Evolutionary conservation across 1,140 invertebrate genomes (phyloP), one percentile per base, ranked within the genome.

Genomic region (Pseudoatta argentina): DNA sequence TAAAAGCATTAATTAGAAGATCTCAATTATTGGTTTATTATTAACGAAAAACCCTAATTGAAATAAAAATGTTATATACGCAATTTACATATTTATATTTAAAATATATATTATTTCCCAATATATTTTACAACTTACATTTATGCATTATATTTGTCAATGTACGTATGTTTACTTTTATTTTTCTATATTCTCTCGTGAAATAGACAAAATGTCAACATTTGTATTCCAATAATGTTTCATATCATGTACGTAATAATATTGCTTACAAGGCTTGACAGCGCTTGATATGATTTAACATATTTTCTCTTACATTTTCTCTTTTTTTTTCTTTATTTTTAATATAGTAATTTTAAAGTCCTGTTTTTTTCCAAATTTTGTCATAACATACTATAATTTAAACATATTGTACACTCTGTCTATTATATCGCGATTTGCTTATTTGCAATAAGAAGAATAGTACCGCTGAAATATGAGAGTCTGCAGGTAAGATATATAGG

Each of bases 211-310:
- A 48, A 8, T 34, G 77, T 79, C 27, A 64, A 51, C 59, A 44
- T 67, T 66, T 39, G 7, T 53, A 53, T 27, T 55, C 44, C 67
- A 64, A 79, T 79, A 66, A 66, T 6, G 10, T 27, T 27, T 3
- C 76, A 63, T 63, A 8, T 77, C 24, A 21, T 6, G 10, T 34
- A 39, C 16, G 27, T 18, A 7, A 51, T 64, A 64, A 64, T 64
- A 66, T 79, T 34, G 77, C 63, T 69, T 55, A 27, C n/a, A 55
- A 21, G n/a, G 44, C 12, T 66, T 79, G 63, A 69, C 63, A 69
- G 51, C 16, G 48, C 48, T 77, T 21, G 59, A 66, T 59, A 27
- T 34, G 8, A 24, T 48, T 64, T 51, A n/a, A 21, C 30, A 77
- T 24, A 8, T 55, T n/a, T 85, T 55, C n/a, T 51, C 24, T 83